Evolutionary conservation across 30 jellyfish, hydroid and myxozoan species (phyloP).

Genomic region (Aurelia aurita): DNA sequence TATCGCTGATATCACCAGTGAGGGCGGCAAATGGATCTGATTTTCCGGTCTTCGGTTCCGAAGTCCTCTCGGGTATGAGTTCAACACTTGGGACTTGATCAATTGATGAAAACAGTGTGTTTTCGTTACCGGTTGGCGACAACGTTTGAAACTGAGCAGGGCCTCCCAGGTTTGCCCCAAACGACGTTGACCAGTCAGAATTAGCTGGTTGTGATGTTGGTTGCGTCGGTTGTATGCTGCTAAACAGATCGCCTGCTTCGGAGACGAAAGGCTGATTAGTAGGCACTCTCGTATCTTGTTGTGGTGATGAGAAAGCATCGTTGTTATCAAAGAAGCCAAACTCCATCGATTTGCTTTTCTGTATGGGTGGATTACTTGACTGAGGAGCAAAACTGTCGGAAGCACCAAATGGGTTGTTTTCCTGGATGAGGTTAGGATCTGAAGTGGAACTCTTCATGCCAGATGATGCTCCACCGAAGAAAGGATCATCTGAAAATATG

Average conservation of each 20-base stretch:
- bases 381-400: constrained; percentile 19
- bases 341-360: constrained; percentile 50
- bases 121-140: constrained; percentile 40
- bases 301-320: constrained; percentile 54
- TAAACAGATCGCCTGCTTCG: constrained; percentile 57
- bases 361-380: constrained; percentile 5
- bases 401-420: constrained; percentile 38
- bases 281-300: background rate
- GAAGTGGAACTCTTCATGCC: constrained; percentile 46
- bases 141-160: constrained; percentile 12
- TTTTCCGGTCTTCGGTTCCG: constrained; percentile 36
- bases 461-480: constrained; percentile 42
- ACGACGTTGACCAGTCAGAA: constrained; percentile 30
- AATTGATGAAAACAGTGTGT: constrained; percentile 34
- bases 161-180: background rate
- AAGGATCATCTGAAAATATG: constrained; percentile 65
- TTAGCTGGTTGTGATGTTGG: constrained; percentile 2
- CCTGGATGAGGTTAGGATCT: constrained; percentile 4
- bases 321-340: constrained; percentile 27
- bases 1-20: constrained; percentile 51
- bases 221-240: constrained; percentile 23
- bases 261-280: constrained; percentile 22
- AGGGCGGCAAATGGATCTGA: constrained; percentile 77
- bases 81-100: constrained; percentile 35
- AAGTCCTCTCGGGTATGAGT: constrained; percentile 48